phyloP scores from a whole-genome alignment of 2,113 vertebrate genomes.

The Cathartes aura region DNA sequence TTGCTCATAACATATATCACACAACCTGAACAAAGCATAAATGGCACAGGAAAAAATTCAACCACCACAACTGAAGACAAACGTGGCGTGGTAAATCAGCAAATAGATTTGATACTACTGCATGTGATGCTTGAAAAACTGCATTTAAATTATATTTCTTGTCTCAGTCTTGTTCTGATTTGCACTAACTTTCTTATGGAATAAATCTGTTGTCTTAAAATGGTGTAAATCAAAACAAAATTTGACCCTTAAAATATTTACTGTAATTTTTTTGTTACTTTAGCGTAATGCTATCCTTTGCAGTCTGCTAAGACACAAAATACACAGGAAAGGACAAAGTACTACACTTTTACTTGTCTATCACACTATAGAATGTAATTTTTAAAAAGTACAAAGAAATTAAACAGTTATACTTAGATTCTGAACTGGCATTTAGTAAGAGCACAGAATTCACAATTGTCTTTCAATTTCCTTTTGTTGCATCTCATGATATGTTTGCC shows the following conservation, averaged over 20 bases:
- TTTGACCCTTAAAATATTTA: neutral
- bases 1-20: neutral
- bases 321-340: neutral
- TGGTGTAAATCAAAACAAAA: neutral
- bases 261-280: neutral
- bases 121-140: neutral
- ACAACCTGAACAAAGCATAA: neutral
- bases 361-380: slow-evolving; percentile 16
- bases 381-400: slow-evolving; percentile 22
- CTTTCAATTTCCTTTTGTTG: slow-evolving; percentile 50
- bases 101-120: neutral
- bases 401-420: slow-evolving; percentile 33
- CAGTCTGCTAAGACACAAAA: neutral
- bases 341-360: neutral
- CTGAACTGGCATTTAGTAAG: slow-evolving; percentile 30
- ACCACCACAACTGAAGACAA: neutral
- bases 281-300: neutral
- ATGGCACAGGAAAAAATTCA: neutral
- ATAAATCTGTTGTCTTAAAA: neutral
- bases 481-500: neutral
- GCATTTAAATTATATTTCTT: neutral
- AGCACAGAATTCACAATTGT: neutral
- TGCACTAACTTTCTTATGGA: neutral
- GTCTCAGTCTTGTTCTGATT: neutral
- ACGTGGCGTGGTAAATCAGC: neutral